Conservation (phyloP, 1,140 invertebrate species). For the Matsumurasca onukii region DNA sequence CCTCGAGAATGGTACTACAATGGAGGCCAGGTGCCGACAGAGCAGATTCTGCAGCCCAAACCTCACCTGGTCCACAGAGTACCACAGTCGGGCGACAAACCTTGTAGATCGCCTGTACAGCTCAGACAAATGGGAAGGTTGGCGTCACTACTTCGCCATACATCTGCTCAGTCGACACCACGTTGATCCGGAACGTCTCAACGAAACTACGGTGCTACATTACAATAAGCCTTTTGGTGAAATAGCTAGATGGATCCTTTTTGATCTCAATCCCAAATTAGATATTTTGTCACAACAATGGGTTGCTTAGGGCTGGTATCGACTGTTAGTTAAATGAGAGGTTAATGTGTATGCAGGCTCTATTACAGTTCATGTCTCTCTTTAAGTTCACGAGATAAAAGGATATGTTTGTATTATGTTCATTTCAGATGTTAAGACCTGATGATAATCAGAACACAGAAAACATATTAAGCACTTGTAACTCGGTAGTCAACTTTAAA, state of each 20-base stretch:
- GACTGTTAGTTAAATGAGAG: too few relatives aligned
- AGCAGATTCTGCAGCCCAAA: conserved; percentile 39
- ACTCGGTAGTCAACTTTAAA: too few relatives aligned
- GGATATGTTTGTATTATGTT: too few relatives aligned
- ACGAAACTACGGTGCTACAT: conserved; percentile 39
- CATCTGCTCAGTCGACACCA: conserved; percentile 43
- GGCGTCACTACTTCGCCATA: conserved; percentile 39
- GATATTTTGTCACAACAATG: too few relatives aligned
- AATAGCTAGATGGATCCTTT: conserved; percentile 42
- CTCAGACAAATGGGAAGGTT: conserved; percentile 35
- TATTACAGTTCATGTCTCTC: too few relatives aligned
- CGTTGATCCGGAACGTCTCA: conserved; percentile 35
- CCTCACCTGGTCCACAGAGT: conserved; percentile 44
- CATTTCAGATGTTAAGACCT: too few relatives aligned
- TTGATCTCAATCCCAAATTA: conserved; percentile 41
- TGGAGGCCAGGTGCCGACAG: conserved; percentile 44
- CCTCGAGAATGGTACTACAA: conserved; percentile 46
- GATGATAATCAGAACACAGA: too few relatives aligned
- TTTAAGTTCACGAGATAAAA: too few relatives aligned
- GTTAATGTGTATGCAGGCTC: too few relatives aligned
- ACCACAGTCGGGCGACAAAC: conserved; percentile 40
- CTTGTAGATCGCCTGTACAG: conserved; percentile 40
- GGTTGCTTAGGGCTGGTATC: too few relatives aligned
- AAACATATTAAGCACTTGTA: too few relatives aligned
- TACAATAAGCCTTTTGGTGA: conserved; percentile 41